phyloP scores from a whole-genome alignment of 2,797 vertebrate genomes.

The Myripristis jacobus region DNA sequence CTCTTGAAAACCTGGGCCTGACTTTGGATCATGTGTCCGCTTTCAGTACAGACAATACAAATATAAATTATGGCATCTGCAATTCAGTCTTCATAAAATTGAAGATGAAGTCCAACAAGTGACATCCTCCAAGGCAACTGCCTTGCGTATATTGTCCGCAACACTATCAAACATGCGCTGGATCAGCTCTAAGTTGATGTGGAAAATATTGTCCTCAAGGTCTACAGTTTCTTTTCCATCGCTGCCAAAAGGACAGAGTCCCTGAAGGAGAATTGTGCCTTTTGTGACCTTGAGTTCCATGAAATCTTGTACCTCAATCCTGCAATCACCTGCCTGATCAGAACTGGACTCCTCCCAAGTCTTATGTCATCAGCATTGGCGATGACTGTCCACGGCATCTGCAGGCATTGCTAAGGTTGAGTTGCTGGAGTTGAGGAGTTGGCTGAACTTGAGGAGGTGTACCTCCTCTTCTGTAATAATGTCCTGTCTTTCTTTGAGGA shows the following conservation, averaged over 20 bases:
- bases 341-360: too few species aligned
- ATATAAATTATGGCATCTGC: conserved; percentile 28
- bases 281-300: conserved; percentile 34
- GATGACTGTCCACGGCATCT: too few species aligned
- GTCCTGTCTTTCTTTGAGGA: too few species aligned
- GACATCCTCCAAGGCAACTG: conserved; percentile 33
- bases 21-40: conserved; percentile 27
- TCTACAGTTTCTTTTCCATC: conserved; percentile 34
- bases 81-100: conserved; percentile 33
- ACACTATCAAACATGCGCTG: conserved; percentile 28
- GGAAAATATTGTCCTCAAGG: conserved; percentile 35
- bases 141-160: conserved; percentile 39
- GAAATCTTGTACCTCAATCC: conserved; percentile 21
- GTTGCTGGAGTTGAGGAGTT: too few species aligned
- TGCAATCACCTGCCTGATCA: conserved; percentile 1
- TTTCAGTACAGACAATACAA: conserved; percentile 33
- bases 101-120: conserved; percentile 17
- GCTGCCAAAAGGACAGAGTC: conserved; percentile 40
- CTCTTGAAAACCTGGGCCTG: conserved; percentile 22
- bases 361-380: too few species aligned
- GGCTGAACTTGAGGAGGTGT: too few species aligned
- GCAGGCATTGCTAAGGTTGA: too few species aligned
- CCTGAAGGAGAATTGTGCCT: conserved; percentile 32
- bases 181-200: conserved; percentile 30
- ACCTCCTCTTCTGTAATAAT: too few species aligned